Conservation (phyloP, 2,888 invertebrate genomes). For the Heteromyza rotundicornis region DNA sequence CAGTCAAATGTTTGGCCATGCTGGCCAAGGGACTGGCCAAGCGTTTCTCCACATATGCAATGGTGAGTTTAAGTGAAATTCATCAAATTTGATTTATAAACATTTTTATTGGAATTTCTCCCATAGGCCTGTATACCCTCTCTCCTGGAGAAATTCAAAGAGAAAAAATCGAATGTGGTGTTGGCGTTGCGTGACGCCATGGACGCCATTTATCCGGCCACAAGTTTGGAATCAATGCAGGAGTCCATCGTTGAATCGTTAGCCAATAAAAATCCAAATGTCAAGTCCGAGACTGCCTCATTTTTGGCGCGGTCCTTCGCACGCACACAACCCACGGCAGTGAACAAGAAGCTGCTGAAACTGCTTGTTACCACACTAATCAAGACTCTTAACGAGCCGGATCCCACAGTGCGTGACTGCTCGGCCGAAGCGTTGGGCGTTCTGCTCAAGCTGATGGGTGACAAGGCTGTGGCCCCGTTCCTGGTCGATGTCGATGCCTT, state of each 20-base stretch:
- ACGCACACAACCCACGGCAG: conserved; percentile 77
- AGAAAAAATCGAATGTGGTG: conserved; percentile 93
- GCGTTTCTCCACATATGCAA: conserved; percentile 84
- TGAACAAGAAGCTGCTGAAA: conserved; percentile 91
- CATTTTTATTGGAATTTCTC: not conserved
- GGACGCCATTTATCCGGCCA: conserved; percentile 85
- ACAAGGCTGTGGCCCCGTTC: conserved; percentile 85
- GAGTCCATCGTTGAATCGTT: conserved; percentile 87
- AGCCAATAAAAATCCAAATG: conserved; percentile 88
- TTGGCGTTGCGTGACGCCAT: conserved; percentile 84
- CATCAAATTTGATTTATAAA: not conserved
- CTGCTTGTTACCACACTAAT: conserved; percentile 77
- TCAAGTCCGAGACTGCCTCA: conserved; percentile 84
- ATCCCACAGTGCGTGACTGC: conserved; percentile 90
- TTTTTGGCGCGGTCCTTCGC: conserved; percentile 86
- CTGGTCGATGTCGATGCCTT: conserved; percentile 87
- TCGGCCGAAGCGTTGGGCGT: conserved; percentile 94
- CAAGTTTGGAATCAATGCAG: conserved; percentile 79
- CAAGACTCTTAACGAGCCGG: conserved; percentile 71
- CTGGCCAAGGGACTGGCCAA: conserved; percentile 87
- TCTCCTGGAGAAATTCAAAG: conserved; percentile 94
- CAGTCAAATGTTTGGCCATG: conserved; percentile 81
- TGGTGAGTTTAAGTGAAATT: conserved; percentile 46
- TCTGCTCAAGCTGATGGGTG: conserved; percentile 90
- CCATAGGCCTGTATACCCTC: conserved; percentile 71